Evolutionary conservation across 2,888 invertebrate species (phyloP), one percentile per base, ranked within the genome.

Genomic region (Chaitophorus viminalis): DNA sequence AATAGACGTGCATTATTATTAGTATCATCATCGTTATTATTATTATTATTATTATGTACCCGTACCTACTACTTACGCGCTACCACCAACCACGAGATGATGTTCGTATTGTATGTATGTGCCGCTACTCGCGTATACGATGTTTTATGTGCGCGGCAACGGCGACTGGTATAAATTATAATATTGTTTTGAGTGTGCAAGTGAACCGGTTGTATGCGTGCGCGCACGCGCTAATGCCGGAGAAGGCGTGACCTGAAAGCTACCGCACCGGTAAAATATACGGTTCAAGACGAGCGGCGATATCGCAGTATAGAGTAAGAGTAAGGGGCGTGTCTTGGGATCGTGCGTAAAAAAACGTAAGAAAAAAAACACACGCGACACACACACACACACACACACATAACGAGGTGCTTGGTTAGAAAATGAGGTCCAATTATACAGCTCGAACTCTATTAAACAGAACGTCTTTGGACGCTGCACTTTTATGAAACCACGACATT

Each of bases 231-330:
- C 25, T 21, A 4, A 31, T 29, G 68, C 31, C 85, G 81, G 6
- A 33, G 84, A 75, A 87, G 87, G 87, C 87, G 87, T 81, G 74
- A 72, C 87, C 72, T 31, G 74, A 87, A 87, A 87, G 86, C 86
- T 86, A 86, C 77, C 75, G 82, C 70, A 54, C 21, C 72, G 60
- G 39, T 25, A n/a, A 75, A n/a, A 33, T 46, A 17, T 31, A 17
- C n/a, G n/a, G 52, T 21, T 17, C 68, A 52, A 82, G 82, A 75
- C 54, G 82, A 60, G 17, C 31, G 6, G 29, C 36, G 75, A 3
- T 54, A 25, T 36, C 14, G 29, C 39, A 76, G 65, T 65, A n/a
- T n/a, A n/a, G n/a, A 39, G 33, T 79, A 85, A 65, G 87, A 74
- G 79, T 39, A 17, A 36, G 74, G 60, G 87, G 87, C 74, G 87